These are phyloP conservation scores for Coracias cyanogaster DNA, from an alignment of 2,797 vertebrate species.

Conservation along the genomic window DNA sequence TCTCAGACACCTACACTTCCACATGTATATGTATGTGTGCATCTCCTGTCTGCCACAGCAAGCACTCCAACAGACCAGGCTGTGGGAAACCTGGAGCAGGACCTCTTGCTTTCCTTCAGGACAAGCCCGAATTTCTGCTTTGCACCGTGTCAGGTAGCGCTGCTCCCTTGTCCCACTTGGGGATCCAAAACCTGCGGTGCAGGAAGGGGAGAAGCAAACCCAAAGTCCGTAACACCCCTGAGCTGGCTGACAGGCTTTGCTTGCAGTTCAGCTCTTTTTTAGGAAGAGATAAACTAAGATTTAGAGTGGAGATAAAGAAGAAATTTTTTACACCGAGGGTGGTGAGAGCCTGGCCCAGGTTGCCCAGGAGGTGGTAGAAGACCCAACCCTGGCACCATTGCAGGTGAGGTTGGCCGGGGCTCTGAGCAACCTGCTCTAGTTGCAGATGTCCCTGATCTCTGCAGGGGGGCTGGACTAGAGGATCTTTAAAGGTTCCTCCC, in stretches of 20 bases:
- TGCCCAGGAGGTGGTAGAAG: background rate
- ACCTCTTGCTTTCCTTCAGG: background rate
- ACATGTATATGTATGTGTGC: accelerated
- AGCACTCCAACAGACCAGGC: background rate
- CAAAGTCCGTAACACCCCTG: accelerated
- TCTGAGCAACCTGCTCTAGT: background rate
- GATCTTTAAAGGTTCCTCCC: background rate
- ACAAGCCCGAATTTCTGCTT: background rate
- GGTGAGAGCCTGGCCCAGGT: background rate
- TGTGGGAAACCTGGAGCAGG: background rate
- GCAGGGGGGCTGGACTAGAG: background rate
- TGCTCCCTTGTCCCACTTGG: accelerated
- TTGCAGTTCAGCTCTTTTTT: background rate
- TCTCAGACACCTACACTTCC: background rate
- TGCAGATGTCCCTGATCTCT: background rate
- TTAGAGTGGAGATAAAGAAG: background rate
- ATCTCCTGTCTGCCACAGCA: accelerated
- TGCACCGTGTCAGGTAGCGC: background rate
- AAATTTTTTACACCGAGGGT: background rate
- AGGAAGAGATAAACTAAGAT: background rate
- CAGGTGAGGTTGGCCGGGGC: background rate
- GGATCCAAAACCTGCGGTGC: accelerated
- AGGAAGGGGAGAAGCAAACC: background rate
- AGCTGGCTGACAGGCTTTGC: accelerated
- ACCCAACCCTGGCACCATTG: background rate